Conservation (phyloP, 1,140 invertebrate species). For the Tetragnatha versicolor region DNA sequence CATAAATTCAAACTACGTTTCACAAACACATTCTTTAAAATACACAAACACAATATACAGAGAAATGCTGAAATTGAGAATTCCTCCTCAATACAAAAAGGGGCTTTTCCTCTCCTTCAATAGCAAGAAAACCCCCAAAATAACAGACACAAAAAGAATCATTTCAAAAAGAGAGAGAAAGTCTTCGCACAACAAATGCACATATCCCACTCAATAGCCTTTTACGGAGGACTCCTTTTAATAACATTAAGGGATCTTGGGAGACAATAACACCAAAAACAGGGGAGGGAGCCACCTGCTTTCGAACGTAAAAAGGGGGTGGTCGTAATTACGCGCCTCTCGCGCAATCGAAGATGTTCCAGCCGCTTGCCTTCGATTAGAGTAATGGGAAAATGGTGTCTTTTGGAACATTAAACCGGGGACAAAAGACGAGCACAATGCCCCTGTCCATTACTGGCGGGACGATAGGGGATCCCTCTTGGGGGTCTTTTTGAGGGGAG, state of each 20-base stretch:
- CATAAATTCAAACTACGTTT: no score
- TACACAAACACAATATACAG: no score
- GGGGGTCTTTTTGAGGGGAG: no score
- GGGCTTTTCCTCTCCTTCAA: neutral
- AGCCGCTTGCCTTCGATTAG: constrained; percentile 55
- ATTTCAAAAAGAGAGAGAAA: neutral
- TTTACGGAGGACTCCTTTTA: constrained; percentile 18
- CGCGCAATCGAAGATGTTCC: constrained; percentile 54
- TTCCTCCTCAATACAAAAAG: no score
- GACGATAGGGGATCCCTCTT: no score
- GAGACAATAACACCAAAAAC: neutral
- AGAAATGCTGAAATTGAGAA: no score
- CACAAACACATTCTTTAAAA: no score
- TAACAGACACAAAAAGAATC: neutral
- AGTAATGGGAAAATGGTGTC: constrained; percentile 56
- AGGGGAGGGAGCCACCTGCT: constrained; percentile 12
- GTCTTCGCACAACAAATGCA: neutral
- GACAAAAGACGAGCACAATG: constrained; percentile 56
- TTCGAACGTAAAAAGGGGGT: neutral
- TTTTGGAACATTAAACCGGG: constrained; percentile 55
- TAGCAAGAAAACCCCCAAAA: neutral
- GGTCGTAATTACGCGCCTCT: constrained; percentile 51
- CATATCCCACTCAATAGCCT: constrained; percentile 3
- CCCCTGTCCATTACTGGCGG: constrained; percentile 35
- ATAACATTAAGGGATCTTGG: constrained; percentile 31